Evolutionary conservation across 2,113 vertebrate genomes (phyloP).

Genomic region (Nycticorax nycticorax): DNA sequence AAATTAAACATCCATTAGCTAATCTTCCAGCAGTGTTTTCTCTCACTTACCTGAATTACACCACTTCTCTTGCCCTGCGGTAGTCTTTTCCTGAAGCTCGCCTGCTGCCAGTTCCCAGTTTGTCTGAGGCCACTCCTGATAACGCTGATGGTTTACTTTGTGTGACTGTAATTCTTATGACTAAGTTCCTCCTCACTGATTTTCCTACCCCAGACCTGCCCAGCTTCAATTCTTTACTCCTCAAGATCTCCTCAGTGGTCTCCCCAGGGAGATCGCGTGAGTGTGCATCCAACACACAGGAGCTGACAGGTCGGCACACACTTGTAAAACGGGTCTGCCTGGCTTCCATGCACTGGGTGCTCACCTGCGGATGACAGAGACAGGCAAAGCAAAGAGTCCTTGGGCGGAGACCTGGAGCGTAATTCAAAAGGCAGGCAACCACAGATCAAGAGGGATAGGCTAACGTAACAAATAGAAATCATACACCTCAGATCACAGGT

Average conservation of each 20-base stretch:
- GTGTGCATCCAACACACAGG: neutral
- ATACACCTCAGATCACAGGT: neutral
- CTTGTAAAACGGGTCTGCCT: slow-evolving; percentile 36
- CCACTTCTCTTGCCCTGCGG: neutral
- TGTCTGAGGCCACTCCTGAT: neutral
- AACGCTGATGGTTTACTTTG: neutral
- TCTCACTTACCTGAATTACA: slow-evolving; percentile 15
- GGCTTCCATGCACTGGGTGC: neutral
- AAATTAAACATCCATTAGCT: neutral
- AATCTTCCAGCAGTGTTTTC: neutral
- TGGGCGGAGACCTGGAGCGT: neutral
- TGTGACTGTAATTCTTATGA: neutral
- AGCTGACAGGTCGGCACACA: neutral
- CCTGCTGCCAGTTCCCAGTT: neutral
- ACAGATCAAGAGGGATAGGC: neutral
- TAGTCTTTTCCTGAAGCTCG: neutral
- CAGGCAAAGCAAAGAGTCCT: neutral
- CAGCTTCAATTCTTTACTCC: neutral
- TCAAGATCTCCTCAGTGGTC: neutral
- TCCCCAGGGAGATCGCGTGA: neutral
- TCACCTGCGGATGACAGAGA: neutral
- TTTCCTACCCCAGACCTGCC: neutral
- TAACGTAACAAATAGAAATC: neutral
- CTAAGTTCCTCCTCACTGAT: neutral
- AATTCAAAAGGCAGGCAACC: neutral